Evolutionary conservation across 2,113 vertebrate species (phyloP), one percentile per base, ranked within the genome.

Genomic region (Brienomyrus longianalis): DNA sequence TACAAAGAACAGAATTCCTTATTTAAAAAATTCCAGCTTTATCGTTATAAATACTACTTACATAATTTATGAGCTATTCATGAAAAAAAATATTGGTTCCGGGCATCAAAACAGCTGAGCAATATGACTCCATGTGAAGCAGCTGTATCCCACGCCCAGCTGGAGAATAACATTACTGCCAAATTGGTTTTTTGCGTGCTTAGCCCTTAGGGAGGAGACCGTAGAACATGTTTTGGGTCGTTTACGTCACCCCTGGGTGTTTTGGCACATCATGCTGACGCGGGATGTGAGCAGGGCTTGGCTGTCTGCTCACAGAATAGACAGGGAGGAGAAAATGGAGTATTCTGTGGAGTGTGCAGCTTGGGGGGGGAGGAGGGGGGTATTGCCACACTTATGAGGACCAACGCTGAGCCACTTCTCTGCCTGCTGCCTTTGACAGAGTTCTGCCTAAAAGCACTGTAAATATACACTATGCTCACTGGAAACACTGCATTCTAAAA

Each of bases 121-220:
- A 43, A 84, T 48, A 11, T 48, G 8, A 35, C 19, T 23, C 62
- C 6, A 51, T 66, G 47, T 56, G 31, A 31, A 43, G 89, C 48
- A 80, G 89, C 84, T 50, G 89, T 86, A 92, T 95, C 92, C 92
- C 92, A 93, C 91, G 92, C 92, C 92, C 91, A 93, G 31, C 50
- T 50, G n/a, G 59, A 83, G n/a, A 51, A 31, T 51, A 91, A 91
- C 13, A 3, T 5, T 19, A 27, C 45, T 6, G 86, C 92, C 95
- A 93, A 95, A 92, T 11, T 66, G 5, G 35, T 11, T 13, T 13
- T 83, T 59, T 45, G 56, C 21, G 87, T 47, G 62, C 90, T 93
- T 95, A 96, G 96, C 96, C 96, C 96, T 96, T 90, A 94, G 95
- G 96, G 95, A 96, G 95, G 95, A 96, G 95, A 95, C 94, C 85